phyloP scores from a whole-genome alignment of 1,140 invertebrate species.

The Drosophila tristis region DNA sequence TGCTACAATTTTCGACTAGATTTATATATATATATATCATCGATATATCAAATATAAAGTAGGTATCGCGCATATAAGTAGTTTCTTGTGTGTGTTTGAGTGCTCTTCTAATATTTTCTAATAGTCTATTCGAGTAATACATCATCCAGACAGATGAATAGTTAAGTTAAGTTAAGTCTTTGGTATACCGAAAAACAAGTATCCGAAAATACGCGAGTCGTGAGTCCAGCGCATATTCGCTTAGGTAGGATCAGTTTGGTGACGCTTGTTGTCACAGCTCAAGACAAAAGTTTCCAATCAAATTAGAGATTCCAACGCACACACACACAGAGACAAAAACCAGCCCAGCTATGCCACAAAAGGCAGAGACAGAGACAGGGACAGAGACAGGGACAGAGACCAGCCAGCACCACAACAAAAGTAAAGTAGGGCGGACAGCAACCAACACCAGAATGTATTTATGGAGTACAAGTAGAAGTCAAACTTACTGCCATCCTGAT shows the following conservation, averaged over 20 bases:
- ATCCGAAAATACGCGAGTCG: constrained; percentile 27
- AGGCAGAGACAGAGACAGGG: neutral
- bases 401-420: neutral
- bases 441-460: constrained; percentile 30
- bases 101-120: constrained; percentile 64
- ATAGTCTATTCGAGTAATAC: constrained; percentile 76
- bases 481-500: constrained; percentile 87
- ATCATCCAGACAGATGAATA: constrained; percentile 51
- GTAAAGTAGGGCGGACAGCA: neutral
- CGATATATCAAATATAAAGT: constrained; percentile 55
- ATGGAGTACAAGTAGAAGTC: constrained; percentile 14
- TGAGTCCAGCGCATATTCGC: constrained; percentile 22
- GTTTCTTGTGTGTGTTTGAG: constrained; percentile 24
- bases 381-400: neutral
- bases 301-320: constrained; percentile 13
- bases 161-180: constrained; percentile 73
- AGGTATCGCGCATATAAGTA: constrained; percentile 20
- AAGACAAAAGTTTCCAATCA: constrained; percentile 25
- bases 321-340: constrained; percentile 14
- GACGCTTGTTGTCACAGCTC: constrained; percentile 25
- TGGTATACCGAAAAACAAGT: constrained; percentile 53
- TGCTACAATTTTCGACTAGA: constrained; percentile 51
- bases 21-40: constrained; percentile 21
- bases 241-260: constrained; percentile 63
- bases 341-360: neutral